phyloP scores from a whole-genome alignment of 2,888 invertebrate genomes.

The Aleiodes leptofemur region DNA sequence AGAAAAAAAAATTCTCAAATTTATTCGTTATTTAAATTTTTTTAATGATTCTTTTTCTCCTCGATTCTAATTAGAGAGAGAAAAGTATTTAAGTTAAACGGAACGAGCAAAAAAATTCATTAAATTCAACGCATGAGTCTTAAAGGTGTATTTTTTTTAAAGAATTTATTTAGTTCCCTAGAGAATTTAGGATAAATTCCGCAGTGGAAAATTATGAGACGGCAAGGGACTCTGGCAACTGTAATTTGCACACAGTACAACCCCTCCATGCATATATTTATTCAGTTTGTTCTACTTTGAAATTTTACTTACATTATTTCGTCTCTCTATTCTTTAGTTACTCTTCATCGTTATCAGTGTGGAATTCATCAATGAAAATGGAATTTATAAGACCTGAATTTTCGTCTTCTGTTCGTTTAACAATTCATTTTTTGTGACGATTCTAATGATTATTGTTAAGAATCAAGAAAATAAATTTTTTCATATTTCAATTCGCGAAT shows the following conservation, averaged over 20 bases:
- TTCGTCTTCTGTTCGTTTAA: too few species aligned
- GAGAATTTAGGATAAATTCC: constrained; percentile 24
- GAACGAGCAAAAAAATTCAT: constrained; percentile 8
- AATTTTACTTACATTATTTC: not conserved
- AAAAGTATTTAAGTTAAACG: constrained; percentile 1
- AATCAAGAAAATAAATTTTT: too few species aligned
- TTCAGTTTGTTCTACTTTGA: constrained; percentile 21
- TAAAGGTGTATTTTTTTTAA: constrained; percentile 2
- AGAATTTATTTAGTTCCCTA: constrained; percentile 21
- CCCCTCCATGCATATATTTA: constrained; percentile 23
- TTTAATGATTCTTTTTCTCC: too few species aligned
- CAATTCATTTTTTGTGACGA: too few species aligned
- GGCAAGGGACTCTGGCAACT: constrained; percentile 25
- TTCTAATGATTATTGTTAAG: too few species aligned
- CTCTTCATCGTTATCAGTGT: constrained; percentile 1
- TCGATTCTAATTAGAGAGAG: too few species aligned
- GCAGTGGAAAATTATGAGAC: constrained; percentile 29
- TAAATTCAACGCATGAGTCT: constrained; percentile 20
- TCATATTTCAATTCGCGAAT: too few species aligned
- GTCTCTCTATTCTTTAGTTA: not conserved
- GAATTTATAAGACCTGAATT: not conserved
- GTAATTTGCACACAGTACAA: constrained; percentile 32
- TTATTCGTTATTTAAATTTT: too few species aligned
- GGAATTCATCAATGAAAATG: not conserved
- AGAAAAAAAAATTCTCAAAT: too few species aligned